These are phyloP conservation scores for Ailurus styani DNA, from an alignment of 2,113 vertebrate species.

Conservation along the genomic window DNA sequence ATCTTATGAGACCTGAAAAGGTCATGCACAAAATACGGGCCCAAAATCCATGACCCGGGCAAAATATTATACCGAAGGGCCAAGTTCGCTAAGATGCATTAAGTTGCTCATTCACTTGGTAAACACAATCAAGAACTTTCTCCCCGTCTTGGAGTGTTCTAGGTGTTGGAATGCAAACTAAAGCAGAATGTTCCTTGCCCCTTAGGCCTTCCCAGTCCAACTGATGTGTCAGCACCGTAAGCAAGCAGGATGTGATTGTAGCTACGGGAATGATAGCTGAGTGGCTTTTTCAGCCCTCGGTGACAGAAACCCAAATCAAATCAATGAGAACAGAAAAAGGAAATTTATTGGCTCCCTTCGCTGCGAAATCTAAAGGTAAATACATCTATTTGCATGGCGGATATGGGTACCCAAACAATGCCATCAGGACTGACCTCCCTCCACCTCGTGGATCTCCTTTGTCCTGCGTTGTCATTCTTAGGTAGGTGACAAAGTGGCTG, in stretches of 20 bases:
- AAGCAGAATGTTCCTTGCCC: background rate
- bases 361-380: background rate
- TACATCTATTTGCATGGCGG: background rate
- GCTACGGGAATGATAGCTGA: background rate
- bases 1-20: background rate
- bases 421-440: background rate
- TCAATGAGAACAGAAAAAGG: background rate
- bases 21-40: background rate
- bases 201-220: background rate
- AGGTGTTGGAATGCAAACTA: background rate
- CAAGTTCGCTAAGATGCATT: background rate
- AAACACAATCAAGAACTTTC: background rate
- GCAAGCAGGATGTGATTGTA: background rate
- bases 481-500: too few relatives aligned
- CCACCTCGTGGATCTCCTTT: too few relatives aligned
- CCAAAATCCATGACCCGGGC: background rate
- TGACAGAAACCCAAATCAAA: background rate
- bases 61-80: background rate
- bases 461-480: background rate
- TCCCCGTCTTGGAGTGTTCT: background rate
- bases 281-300: rapidly evolving
- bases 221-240: background rate
- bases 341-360: background rate
- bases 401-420: too few relatives aligned
- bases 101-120: background rate